Base-by-base conservation (phyloP, 2,888 invertebrate species). In the Melinaea menophilus region DNA sequence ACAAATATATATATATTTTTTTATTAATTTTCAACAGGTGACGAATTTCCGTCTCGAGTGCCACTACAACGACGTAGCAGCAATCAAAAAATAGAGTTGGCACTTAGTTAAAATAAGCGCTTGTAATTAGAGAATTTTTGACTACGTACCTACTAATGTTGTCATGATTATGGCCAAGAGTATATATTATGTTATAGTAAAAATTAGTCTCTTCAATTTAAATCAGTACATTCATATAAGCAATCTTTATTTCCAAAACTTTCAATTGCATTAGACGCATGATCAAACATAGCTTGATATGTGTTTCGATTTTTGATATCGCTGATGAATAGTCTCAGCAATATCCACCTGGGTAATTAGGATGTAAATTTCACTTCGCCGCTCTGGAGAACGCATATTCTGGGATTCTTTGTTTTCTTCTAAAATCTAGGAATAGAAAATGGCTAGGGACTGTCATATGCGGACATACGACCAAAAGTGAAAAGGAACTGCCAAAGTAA, bases 301-400 rank as follows among this genome's bases (percentile, higher is more conserved):
- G n/a, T n/a, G n/a, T n/a, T n/a, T 78, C 78, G 77, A 82, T 79
- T 82, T 84, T 81, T 84, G 82, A 82, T 85, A 84, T 80, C 73
- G 76, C 82, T 86, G 85, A 88, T 85, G 85, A 86, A 85, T 81
- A 82, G 76, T 77, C 76, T 78, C 78, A 69, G 72, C 72, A 71
- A 78, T 79, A 86, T 77, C 75, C 91, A 80, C 91, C 67, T 74
- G 91, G 91, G 91, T 90, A 90, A 91, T 91, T 90, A 90, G 88
- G 84, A 89, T 88, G 88, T 88, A 90, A 90, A 91, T 89, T 88
- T 88, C 78, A 83, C 85, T 86, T 87, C 84, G 78, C 76, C 81
- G 79, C 76, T 82, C 79, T 72, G 78, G 79, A 80, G 79, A 81
- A 84, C 81, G 82, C 85, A 80, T 81, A 85, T 84, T 82, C 87